Conservation (phyloP, 2,888 invertebrate species). For the Trissolcus japonicus region DNA sequence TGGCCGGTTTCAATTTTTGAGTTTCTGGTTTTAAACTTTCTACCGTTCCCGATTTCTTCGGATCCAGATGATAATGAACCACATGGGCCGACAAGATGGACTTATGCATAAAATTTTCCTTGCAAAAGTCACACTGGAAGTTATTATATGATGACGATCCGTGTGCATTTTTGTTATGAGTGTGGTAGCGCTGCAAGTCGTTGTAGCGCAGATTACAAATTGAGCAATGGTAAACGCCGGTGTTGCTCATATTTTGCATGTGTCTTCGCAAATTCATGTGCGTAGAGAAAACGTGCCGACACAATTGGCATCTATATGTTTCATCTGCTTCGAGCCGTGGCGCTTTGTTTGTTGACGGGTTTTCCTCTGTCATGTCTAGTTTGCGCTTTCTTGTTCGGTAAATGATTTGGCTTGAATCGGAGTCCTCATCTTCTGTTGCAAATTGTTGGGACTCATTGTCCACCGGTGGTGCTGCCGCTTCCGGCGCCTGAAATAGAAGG, state of each 20-base stretch:
- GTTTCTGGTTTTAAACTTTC: neutral
- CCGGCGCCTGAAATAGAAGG: too few relatives aligned
- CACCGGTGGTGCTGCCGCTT: too few relatives aligned
- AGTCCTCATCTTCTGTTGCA: too few relatives aligned
- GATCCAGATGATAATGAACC: slow-evolving; percentile 13
- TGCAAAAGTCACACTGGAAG: slow-evolving; percentile 20
- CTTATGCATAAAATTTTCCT: slow-evolving; percentile 15
- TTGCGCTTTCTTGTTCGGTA: too few relatives aligned
- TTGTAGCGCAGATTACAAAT: neutral
- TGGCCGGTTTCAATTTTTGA: neutral
- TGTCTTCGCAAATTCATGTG: too few relatives aligned
- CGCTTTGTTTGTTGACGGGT: too few relatives aligned
- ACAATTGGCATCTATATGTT: too few relatives aligned
- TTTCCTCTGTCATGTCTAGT: too few relatives aligned
- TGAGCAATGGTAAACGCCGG: neutral
- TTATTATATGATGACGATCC: neutral
- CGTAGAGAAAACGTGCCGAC: too few relatives aligned
- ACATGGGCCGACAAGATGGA: slow-evolving; percentile 1
- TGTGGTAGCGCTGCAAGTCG: neutral
- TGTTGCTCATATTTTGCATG: neutral
- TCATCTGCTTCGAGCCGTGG: too few relatives aligned
- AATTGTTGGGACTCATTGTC: too few relatives aligned
- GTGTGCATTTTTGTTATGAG: slow-evolving; percentile 18
- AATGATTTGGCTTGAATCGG: too few relatives aligned
- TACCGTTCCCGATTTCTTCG: neutral